Base-by-base conservation (phyloP, 2,113 vertebrate genomes). In the Chaenocephalus aceratus region DNA sequence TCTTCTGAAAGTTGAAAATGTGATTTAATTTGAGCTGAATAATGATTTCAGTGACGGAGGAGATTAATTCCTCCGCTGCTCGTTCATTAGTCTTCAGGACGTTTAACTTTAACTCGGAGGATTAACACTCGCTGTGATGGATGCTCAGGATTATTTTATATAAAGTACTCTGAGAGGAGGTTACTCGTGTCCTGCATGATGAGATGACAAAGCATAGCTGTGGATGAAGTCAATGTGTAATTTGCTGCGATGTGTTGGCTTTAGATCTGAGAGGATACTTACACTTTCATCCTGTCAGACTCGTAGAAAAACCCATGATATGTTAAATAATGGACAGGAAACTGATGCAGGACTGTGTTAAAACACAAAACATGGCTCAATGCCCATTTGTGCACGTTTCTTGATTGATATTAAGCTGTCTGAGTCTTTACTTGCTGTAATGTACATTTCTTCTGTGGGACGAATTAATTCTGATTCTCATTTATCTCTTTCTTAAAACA, bases 101-200 rank as follows among this genome's bases (percentile, higher is more conserved):
- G 83, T 90, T 91, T 93, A 81, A 83, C 83, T 83, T 1, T 48
- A 62, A 60, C 54, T 53, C 72, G 73, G 73, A 78, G 82, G 61
- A 79, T 72, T 16, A 80, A 57, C 72, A 0, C 94, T 95, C 95
- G 92, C 92, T 60, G 83, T 96, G 96, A 97, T 97, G 93, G 95
- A 97, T 97, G 94, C 86, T 86, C 94, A 95, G 91, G 94, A 96
- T 97, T 95, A 96, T 89, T 86, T 93, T 92, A 30, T 93, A 94
- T 96, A 93, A 92, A 96, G 94, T 87, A 91, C 90, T 93, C 82
- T 79, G 90, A 86, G 93, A 90, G 88, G 94, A 96, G 95, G 95
- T 93, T 94, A 91, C 89, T 84, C 63, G 84, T 93, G 93, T 91
- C 92, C 86, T 88, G 93, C 93, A 92, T 94, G 93, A 95, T 79